Conservation (phyloP, 2,888 invertebrate species). For the Habroteleia sp. region DNA sequence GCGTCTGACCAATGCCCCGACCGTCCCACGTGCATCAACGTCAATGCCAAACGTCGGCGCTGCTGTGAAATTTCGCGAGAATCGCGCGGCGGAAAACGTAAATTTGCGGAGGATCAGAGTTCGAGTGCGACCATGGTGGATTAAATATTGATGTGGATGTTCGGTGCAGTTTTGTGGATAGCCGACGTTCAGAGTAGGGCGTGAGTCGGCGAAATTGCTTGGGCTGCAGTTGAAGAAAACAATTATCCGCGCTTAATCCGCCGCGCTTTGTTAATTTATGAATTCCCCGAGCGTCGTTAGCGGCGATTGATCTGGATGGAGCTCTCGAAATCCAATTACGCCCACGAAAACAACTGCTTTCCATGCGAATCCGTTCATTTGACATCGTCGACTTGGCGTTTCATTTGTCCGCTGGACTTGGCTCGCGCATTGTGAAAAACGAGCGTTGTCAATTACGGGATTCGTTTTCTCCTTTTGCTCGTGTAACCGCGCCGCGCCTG, state of each 20-base stretch:
- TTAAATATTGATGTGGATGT: no score
- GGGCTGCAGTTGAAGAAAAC: no score
- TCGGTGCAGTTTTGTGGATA: no score
- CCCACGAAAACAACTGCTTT: constrained; percentile 12
- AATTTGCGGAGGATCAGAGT: no score
- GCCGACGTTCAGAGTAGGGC: no score
- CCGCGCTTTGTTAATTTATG: constrained; percentile 10
- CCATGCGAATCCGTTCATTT: constrained; percentile 12
- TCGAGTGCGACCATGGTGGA: no score
- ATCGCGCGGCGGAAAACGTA: no score
- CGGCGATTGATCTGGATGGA: constrained; percentile 3
- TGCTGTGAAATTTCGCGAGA: constrained; percentile 4
- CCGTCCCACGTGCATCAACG: constrained; percentile 2
- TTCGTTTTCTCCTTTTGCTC: constrained; percentile 20
- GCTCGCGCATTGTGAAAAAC: constrained; percentile 28
- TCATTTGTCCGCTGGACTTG: constrained; percentile 18
- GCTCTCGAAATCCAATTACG: constrained; percentile 35
- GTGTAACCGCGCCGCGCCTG: constrained; percentile 12
- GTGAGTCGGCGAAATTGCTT: no score
- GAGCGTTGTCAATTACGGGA: constrained; percentile 32
- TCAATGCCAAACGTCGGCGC: not conserved
- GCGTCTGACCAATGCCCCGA: not conserved
- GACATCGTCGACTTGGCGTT: constrained; percentile 26
- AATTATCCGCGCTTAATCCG: no score
- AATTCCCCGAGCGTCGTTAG: not conserved